A percentile compares a stretch with the other conserved stretches of the same genome.
Conservation (phyloP, 1,140 invertebrate species). For the Drosophila sulfurigaster region DNA sequence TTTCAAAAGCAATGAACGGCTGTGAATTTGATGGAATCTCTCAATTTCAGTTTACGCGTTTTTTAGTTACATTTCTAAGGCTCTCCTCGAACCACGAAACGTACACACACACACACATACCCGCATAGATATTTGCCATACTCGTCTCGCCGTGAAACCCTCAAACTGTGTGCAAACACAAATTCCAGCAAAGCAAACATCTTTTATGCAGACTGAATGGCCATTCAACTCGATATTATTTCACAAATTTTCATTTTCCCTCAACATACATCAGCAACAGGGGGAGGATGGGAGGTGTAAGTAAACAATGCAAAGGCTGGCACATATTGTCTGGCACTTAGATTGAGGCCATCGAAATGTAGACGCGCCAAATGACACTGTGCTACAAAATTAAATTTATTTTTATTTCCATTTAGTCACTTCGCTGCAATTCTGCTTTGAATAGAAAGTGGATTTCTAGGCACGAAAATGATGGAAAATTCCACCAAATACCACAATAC, state of each 20-base stretch:
- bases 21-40: constrained; percentile 83
- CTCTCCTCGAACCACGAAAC: constrained; percentile 49
- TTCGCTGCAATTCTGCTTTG: constrained; percentile 19
- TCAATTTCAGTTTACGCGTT: constrained; percentile 70
- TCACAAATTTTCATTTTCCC: constrained; percentile 67
- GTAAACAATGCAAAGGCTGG: constrained; percentile 5
- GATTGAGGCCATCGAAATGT: constrained; percentile 56
- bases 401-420: constrained; percentile 43
- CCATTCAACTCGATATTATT: constrained; percentile 77
- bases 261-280: neutral
- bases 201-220: constrained; percentile 70
- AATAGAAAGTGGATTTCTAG: constrained; percentile 4
- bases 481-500: constrained; percentile 11
- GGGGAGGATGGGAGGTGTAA: neutral
- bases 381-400: constrained; percentile 60
- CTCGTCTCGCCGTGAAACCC: constrained; percentile 46
- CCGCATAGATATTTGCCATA: constrained; percentile 41
- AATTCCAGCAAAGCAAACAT: constrained; percentile 67
- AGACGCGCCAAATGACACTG: constrained; percentile 35
- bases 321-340: constrained; percentile 28
- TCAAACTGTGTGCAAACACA: constrained; percentile 62
- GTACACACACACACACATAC: neutral
- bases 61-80: constrained; percentile 49
- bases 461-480: constrained; percentile 23
- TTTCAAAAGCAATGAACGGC: constrained; percentile 84